A percentile compares a stretch with the other conserved stretches of the same genome.
Conservation (phyloP, 23 tunicate species). For the Halocynthia roretzi region DNA sequence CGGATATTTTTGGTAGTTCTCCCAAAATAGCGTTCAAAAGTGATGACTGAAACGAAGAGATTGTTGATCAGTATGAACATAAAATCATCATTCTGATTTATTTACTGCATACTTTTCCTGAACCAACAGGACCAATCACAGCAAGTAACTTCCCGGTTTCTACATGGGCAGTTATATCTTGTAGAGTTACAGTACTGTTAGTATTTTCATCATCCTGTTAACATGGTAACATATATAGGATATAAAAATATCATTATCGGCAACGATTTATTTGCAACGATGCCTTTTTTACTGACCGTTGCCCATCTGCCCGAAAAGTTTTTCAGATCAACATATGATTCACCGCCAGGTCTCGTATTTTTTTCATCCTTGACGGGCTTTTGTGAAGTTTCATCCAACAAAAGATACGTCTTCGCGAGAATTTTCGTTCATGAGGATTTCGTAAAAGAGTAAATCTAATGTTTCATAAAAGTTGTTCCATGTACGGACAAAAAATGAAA, state of each 20-base stretch:
- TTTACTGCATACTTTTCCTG: constrained; percentile 51
- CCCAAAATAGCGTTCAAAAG: constrained; percentile 26
- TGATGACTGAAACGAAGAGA: constrained; percentile 8
- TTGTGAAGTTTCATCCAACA: too few relatives aligned
- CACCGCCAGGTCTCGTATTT: not conserved
- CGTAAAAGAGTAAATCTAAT: too few relatives aligned
- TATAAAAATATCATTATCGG: too few relatives aligned
- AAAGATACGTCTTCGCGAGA: not conserved
- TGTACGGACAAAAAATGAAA: too few relatives aligned
- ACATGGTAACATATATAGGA: too few relatives aligned
- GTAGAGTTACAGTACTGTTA: constrained; percentile 4
- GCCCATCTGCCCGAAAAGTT: constrained; percentile 17
- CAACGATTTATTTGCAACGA: too few relatives aligned
- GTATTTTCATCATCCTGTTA: too few relatives aligned
- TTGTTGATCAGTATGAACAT: too few relatives aligned
- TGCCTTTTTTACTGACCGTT: not conserved
- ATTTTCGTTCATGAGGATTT: too few relatives aligned
- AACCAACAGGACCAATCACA: constrained; percentile 82
- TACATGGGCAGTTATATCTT: constrained; percentile 28
- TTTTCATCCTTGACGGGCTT: too few relatives aligned
- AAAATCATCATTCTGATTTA: too few relatives aligned
- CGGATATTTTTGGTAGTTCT: constrained; percentile 9
- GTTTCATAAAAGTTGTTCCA: too few relatives aligned
- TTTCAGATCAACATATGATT: constrained; percentile 15
- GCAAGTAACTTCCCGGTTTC: constrained; percentile 33